Evolutionary conservation across 2,888 invertebrate species (phyloP), one percentile per base, ranked within the genome.

Genomic region (Trilocha varians): DNA sequence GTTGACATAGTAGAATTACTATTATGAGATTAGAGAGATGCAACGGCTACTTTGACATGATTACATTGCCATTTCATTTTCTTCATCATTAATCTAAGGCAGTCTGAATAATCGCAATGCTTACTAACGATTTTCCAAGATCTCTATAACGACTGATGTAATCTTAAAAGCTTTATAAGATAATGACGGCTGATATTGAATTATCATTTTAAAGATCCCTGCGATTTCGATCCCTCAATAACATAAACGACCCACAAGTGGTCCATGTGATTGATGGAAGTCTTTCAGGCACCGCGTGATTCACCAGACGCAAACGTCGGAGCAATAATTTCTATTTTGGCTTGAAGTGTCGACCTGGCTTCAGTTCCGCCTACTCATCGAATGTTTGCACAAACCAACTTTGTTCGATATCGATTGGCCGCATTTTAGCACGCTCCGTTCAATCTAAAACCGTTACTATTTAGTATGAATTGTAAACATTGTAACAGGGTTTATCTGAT

Each of bases 391-490:
- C 48, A 58, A 55, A 65, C 77, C 77, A 77, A 76, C 74, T 77
- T 66, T 69, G 71, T 68, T 64, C 54, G 47, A 51, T 66, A 75
- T 70, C 74, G 71, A 76, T 74, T 75, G 74, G 70, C 74, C 78
- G 79, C 82, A 78, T 82, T 82, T 73, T 63, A 70, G 69, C 83
- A 83, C 80, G 82, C 69, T 70, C 76, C 57, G 63, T 55, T 65
- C 66, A 65, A 70, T 70, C 55, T 65, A 54, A 62, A 68, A 63
- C 70, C 61, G 71, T 70, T 76, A 67, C 72, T 73, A 70, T 73
- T 73, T 72, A 66, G 69, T 70, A 62, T 58, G 59, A 65, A 59
- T 57, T 56, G 67, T 69, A 70, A 75, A 75, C 72, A 76, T 63
- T 56, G 55, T 61, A 58, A 58, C 65, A 57, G 50, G 55, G 61